These are phyloP conservation scores for Upupa epops DNA, from an alignment of 2,113 vertebrate species.

Conservation along the genomic window DNA sequence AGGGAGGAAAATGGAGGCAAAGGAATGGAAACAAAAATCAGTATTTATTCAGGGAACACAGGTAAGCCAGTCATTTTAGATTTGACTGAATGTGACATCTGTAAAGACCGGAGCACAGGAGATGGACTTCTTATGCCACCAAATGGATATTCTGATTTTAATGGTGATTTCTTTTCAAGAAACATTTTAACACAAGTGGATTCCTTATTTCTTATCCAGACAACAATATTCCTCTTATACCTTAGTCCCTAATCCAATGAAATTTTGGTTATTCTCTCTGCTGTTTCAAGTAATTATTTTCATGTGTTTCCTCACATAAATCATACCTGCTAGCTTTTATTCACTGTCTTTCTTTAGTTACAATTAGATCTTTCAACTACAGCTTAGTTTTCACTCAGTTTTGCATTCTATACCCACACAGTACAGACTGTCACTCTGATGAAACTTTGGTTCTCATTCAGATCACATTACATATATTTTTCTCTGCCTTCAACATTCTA, in stretches of 20 bases:
- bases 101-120: not conserved
- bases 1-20: not conserved
- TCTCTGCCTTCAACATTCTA: not conserved
- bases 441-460: not conserved
- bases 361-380: not conserved
- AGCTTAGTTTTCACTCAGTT: not conserved
- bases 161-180: not conserved
- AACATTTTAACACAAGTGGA: not conserved
- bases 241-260: not conserved
- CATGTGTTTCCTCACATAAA: not conserved
- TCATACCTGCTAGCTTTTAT: not conserved
- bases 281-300: not conserved
- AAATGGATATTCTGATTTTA: not conserved
- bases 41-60: not conserved
- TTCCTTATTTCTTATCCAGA: not conserved
- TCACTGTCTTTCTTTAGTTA: not conserved
- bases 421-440: not conserved
- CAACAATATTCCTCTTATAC: fast-evolving
- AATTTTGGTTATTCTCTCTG: not conserved
- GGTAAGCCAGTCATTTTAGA: not conserved
- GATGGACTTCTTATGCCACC: not conserved
- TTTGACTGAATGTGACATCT: not conserved
- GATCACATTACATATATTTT: not conserved
- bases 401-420: not conserved
- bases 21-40: not conserved